Evolutionary conservation across 2,888 invertebrate genomes (phyloP), one percentile per base, ranked within the genome.

Genomic region (Linnaemya vulpina): DNA sequence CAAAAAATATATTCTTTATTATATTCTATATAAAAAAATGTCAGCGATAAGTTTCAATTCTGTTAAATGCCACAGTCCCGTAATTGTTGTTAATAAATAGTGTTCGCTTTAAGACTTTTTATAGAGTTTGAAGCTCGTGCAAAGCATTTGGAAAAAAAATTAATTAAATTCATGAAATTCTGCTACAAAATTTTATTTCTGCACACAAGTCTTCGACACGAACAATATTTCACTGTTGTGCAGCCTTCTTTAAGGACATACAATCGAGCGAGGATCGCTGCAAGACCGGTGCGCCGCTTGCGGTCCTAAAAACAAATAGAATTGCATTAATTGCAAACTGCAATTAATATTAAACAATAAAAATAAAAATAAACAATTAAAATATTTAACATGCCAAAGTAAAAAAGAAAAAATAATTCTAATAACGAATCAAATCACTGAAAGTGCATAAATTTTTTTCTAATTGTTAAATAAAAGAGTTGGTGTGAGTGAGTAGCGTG

Each of bases 401-500:
- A 70, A 40, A 4, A 70, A 70, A 70, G 22, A 20, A 51, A n/a
- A n/a, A n/a, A n/a, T n/a, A 15, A 9, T 53, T 30, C 35, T 49
- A 51, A n/a, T 35, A 13, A 51, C 8, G 35, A 15, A n/a, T 43
- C 22, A 35, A 74, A 53, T 35, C 2, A 46, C 3, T 13, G 11
- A 63, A 53, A 49, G 15, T 17, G 5, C 11, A 60, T 15, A 43
- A 43, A 3, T n/a, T 58, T 58, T 58, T n/a, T 13, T 17, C 11
- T 43, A 35, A 35, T 49, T 49, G 17, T 30, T 38, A 0, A 11
- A 20, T 25, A 46, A 62, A 46, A 62, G 15, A 15, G n/a, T 11
- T 51, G 11, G 17, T 73, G 46, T 43, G 46, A 35, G 46, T 65
- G 20, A 35, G 46, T 65, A 20, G 75, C 75, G 65, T 67, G 65